A percentile compares a stretch with the other conserved stretches of the same genome.
These are phyloP conservation scores for Carollia perspicillata DNA, from an alignment of 2,113 vertebrate species.

Conservation along the genomic window DNA sequence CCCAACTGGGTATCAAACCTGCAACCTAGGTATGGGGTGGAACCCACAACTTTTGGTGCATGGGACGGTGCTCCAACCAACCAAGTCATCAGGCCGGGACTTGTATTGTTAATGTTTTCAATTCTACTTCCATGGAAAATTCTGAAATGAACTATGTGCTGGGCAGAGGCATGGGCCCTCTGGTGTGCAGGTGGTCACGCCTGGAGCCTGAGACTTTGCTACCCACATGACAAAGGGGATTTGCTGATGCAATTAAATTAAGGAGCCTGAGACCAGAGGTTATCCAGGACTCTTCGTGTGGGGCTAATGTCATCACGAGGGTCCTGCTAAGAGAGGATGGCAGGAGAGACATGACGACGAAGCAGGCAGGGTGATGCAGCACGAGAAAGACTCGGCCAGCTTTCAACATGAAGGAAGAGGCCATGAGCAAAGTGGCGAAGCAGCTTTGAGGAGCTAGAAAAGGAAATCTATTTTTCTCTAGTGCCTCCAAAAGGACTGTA, in stretches of 20 bases:
- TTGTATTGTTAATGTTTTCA: not conserved
- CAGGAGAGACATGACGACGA: not conserved
- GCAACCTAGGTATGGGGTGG: too few species aligned
- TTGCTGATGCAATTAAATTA: not conserved
- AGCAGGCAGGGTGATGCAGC: not conserved
- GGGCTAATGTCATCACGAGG: not conserved
- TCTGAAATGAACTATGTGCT: not conserved
- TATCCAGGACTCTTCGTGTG: not conserved
- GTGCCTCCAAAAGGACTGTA: not conserved
- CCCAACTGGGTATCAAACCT: too few species aligned
- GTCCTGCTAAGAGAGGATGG: not conserved
- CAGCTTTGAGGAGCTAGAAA: not conserved
- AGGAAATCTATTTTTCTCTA: not conserved
- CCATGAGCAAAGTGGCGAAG: not conserved
- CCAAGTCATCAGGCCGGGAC: too few species aligned
- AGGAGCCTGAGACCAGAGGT: not conserved
- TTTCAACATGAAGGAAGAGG: not conserved
- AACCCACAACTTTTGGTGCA: too few species aligned
- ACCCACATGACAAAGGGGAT: not conserved
- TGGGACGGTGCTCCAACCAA: too few species aligned
- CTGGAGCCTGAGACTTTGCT: not conserved
- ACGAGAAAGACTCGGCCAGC: not conserved
- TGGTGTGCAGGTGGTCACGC: not conserved
- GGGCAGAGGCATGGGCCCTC: not conserved
- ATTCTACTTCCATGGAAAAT: not conserved